Conservation (phyloP, 2,888 invertebrate species). For the Nycteola revayana region DNA sequence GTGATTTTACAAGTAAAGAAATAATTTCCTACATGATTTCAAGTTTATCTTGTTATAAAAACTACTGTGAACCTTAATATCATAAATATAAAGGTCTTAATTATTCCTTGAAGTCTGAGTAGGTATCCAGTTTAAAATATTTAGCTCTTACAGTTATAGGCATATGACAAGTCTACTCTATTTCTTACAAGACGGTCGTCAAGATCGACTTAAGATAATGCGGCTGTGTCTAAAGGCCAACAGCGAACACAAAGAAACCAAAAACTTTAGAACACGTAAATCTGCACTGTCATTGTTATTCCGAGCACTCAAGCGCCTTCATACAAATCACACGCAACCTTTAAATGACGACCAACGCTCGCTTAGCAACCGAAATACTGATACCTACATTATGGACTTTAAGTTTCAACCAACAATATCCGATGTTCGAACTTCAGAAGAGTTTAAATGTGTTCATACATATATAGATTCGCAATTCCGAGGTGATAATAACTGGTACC, state of each 20-base stretch:
- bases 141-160: conserved; percentile 1
- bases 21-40: too few species aligned
- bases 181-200: conserved; percentile 12
- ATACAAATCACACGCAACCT: background rate
- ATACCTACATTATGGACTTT: too few species aligned
- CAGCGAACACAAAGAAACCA: conserved; percentile 16
- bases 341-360: too few species aligned
- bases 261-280: conserved; percentile 8
- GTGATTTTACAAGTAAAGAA: too few species aligned
- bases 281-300: conserved; percentile 16
- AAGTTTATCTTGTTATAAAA: too few species aligned
- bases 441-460: too few species aligned
- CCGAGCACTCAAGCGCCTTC: background rate
- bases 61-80: too few species aligned
- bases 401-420: too few species aligned
- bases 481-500: background rate
- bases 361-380: too few species aligned
- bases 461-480: background rate
- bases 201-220: conserved; percentile 26
- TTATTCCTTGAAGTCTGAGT: too few species aligned
- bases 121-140: background rate
- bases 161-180: conserved; percentile 4
- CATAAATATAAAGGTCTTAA: too few species aligned
- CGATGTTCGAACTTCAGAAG: too few species aligned
- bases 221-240: conserved; percentile 13